Conservation (phyloP, 2,888 invertebrate species). For the Rhamphomyia laevipes region DNA sequence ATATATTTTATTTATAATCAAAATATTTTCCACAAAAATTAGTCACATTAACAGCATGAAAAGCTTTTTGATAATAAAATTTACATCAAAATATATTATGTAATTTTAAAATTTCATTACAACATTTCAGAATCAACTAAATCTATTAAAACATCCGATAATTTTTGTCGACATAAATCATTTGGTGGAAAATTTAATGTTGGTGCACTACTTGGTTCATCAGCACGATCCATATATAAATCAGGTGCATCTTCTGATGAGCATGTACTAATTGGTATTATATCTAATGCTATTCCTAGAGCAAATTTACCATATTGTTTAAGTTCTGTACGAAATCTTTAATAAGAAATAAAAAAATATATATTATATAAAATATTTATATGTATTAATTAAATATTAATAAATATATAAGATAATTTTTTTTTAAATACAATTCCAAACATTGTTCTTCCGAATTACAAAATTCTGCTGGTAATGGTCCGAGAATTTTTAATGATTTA, state of each 20-base stretch:
- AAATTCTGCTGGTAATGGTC: constrained; percentile 33
- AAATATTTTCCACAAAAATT: too few species aligned
- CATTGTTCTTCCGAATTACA: constrained; percentile 41
- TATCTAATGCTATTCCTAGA: constrained; percentile 56
- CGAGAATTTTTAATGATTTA: constrained; percentile 42
- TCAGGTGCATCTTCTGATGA: constrained; percentile 61
- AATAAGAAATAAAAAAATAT: constrained; percentile 10
- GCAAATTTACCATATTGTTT: constrained; percentile 52
- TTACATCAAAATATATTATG: too few species aligned
- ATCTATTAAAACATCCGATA: constrained; percentile 57
- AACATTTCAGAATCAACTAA: constrained; percentile 50
- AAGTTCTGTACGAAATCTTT: constrained; percentile 50
- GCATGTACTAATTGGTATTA: constrained; percentile 58
- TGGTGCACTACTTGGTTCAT: constrained; percentile 30
- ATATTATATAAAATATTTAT: neutral
- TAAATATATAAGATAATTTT: neutral
- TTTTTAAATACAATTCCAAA: constrained; percentile 42
- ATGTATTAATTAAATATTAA: neutral
- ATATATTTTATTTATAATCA: too few species aligned
- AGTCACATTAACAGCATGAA: too few species aligned
- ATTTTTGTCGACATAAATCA: constrained; percentile 49
- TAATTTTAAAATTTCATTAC: too few species aligned
- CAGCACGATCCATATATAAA: constrained; percentile 40
- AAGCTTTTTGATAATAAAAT: too few species aligned
- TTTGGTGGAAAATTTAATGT: constrained; percentile 41